Evolutionary conservation across 2,888 invertebrate genomes (phyloP).

Genomic region (Agonopterix alstromeriana): DNA sequence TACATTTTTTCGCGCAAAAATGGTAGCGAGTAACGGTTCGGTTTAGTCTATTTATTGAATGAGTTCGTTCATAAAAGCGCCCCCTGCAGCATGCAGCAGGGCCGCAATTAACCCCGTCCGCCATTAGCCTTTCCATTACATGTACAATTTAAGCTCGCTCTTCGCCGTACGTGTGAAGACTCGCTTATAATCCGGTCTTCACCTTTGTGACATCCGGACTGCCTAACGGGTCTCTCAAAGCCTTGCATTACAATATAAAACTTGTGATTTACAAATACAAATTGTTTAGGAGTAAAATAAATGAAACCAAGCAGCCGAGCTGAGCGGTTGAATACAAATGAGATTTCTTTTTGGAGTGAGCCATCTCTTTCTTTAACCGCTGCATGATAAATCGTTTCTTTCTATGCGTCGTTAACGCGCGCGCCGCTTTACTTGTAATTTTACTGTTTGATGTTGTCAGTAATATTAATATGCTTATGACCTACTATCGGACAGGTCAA

Average conservation of each 20-base stretch:
- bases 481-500: constrained; percentile 61
- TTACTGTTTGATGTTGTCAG: constrained; percentile 64
- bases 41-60: constrained; percentile 35
- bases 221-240: constrained; percentile 40
- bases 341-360: constrained; percentile 62
- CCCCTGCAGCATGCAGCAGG: constrained; percentile 29
- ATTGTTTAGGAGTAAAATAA: constrained; percentile 62
- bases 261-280: constrained; percentile 60
- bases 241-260: constrained; percentile 47
- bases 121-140: constrained; percentile 37
- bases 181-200: constrained; percentile 43
- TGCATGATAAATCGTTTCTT: constrained; percentile 63
- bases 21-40: constrained; percentile 47
- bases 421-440: constrained; percentile 58
- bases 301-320: constrained; percentile 43
- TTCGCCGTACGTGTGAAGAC: constrained; percentile 32
- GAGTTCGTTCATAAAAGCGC: constrained; percentile 19
- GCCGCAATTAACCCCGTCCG: constrained; percentile 30
- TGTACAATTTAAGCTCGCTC: constrained; percentile 22
- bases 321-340: constrained; percentile 59
- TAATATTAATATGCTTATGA: constrained; percentile 69
- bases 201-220: constrained; percentile 52
- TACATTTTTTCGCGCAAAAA: constrained; percentile 46
- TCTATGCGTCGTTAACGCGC: constrained; percentile 63
- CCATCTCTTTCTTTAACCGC: constrained; percentile 58